Conservation (phyloP, 2,113 vertebrate genomes). For the Pavo muticus region DNA sequence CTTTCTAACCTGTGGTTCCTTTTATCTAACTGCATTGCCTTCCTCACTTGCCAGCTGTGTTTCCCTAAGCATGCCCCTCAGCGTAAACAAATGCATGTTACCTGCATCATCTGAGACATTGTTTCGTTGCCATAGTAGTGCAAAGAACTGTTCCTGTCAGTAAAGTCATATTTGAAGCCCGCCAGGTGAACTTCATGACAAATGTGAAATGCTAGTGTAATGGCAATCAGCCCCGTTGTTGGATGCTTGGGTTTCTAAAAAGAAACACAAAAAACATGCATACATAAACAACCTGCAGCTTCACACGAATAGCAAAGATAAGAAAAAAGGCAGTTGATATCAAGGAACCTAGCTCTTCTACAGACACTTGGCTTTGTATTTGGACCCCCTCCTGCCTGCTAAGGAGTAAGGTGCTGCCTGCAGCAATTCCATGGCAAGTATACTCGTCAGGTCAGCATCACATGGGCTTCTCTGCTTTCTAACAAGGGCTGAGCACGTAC, state of each 20-base stretch:
- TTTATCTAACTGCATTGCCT: background rate
- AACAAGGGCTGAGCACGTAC: background rate
- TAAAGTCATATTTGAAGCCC: constrained; percentile 83
- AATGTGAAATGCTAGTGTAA: constrained; percentile 81
- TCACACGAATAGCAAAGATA: background rate
- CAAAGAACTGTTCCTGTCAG: constrained; percentile 76
- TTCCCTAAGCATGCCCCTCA: background rate
- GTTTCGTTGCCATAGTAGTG: constrained; percentile 85
- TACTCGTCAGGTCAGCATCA: background rate
- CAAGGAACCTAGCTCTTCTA: background rate
- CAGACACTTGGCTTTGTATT: background rate
- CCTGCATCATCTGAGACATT: constrained; percentile 85
- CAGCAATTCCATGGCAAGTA: accelerated
- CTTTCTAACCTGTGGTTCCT: background rate
- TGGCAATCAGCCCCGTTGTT: constrained; percentile 84
- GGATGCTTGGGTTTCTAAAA: constrained; percentile 84
- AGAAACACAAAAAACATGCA: background rate
- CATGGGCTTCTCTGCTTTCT: background rate
- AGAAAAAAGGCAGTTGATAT: background rate
- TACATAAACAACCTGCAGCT: background rate
- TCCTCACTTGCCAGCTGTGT: background rate
- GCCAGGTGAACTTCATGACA: constrained; percentile 85
- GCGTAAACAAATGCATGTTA: constrained; percentile 47
- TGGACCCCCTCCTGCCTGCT: background rate
- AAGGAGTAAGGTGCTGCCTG: background rate